These are phyloP conservation scores for Leucania comma DNA, from an alignment of 2,888 invertebrate genomes.

Conservation along the genomic window DNA sequence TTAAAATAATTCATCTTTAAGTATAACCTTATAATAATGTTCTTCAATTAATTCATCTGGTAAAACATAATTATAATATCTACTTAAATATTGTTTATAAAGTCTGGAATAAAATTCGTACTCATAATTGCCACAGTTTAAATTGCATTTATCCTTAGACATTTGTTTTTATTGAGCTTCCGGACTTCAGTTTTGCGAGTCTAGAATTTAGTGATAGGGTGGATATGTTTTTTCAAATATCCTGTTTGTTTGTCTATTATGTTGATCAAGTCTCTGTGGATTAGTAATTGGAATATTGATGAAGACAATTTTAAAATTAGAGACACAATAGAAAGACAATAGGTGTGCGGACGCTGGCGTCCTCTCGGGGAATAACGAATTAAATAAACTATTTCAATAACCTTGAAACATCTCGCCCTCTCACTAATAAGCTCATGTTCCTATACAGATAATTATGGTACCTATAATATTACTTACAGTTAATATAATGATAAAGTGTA, in stretches of 20 bases:
- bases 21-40: constrained; percentile 47
- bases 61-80: constrained; percentile 51
- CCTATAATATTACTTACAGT: constrained; percentile 76
- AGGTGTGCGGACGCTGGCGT: too few species aligned
- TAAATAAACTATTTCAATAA: not conserved
- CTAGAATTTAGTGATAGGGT: constrained; percentile 73
- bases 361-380: too few species aligned
- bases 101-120: constrained; percentile 58
- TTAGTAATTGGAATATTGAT: constrained; percentile 12
- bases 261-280: not conserved
- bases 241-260: not conserved
- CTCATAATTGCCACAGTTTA: constrained; percentile 60
- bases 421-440: constrained; percentile 83
- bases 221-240: constrained; percentile 42
- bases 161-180: constrained; percentile 70
- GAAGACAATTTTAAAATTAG: not conserved
- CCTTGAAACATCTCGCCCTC: constrained; percentile 65
- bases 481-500: constrained; percentile 88
- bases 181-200: constrained; percentile 61
- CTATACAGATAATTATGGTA: constrained; percentile 82
- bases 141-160: constrained; percentile 73
- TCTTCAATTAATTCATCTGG: constrained; percentile 49
- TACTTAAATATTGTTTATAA: constrained; percentile 58
- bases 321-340: too few species aligned
- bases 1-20: constrained; percentile 43